Evolutionary conservation across 2,797 vertebrate genomes (phyloP).

Genomic region (Rhinogobio ventralis): DNA sequence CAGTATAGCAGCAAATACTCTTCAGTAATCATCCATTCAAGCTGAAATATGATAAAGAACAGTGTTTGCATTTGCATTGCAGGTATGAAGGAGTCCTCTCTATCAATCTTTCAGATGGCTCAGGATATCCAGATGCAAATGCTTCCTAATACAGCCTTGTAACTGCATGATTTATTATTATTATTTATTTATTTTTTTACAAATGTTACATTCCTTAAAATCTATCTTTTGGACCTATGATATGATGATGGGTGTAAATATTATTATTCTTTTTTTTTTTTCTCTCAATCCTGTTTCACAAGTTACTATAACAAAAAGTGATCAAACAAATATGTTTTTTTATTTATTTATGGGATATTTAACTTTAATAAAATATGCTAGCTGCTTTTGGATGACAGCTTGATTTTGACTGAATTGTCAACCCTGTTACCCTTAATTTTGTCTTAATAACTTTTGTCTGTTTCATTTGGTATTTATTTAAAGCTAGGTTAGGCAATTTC

Average conservation of each 20-base stretch:
- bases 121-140: conserved; percentile 6
- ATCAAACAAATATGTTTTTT: neutral
- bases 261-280: too few species aligned
- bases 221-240: too few species aligned
- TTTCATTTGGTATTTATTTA: neutral
- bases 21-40: neutral
- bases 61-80: conserved; percentile 8
- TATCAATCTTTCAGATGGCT: conserved; percentile 11
- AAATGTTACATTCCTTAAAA: too few species aligned
- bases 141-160: neutral
- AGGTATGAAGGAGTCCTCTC: neutral
- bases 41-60: conserved; percentile 30
- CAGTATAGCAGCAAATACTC: neutral
- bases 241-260: neutral
- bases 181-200: too few species aligned
- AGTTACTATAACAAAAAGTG: neutral
- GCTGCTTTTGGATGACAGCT: neutral
- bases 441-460: neutral
- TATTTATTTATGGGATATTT: neutral
- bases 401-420: neutral
- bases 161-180: too few species aligned
- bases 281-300: neutral
- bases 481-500: too few species aligned
- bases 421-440: neutral
- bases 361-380: neutral